Base-by-base conservation (phyloP, 1,140 invertebrate genomes). In the Dendrolimus kikuchii region DNA sequence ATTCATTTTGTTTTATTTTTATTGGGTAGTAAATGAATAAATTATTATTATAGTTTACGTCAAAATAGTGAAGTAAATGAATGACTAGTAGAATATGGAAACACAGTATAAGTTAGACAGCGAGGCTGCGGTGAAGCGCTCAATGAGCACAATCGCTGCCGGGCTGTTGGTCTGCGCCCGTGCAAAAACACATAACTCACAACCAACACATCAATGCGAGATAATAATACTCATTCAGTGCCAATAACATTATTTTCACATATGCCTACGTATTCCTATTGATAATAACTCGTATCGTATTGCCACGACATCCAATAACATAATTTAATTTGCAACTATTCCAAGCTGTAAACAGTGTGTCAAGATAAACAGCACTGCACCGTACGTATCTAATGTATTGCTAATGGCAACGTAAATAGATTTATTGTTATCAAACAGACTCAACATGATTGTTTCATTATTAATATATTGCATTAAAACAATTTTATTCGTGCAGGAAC, bases 211-310 rank as follows among this genome's bases (percentile, higher is more conserved):
- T 66, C 59, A 60, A 71, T 67, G 59, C 52, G 60, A 57, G 66
- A 80, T 80, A 77, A 71, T 68, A 62, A 57, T 56, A 46, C 60
- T 67, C 71, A 75, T 68, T 75, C 65, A 75, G 60, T 64, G 61
- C 66, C 67, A 68, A 68, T 59, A 53, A 60, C 62, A 65, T 68
- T 68, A 62, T 68, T 71, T 67, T 58, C 60, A 52, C 57, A 65
- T 64, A 50, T 7, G n/a, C 9, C 8, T n/a, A 49, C 9, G 36
- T 37, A 46, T 46, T 38, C 38, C 36, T 46, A 46, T 46, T 38
- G 38, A 38, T 36, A 23, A 23, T 23, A 23, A 3, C 23, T 23
- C 23, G 23, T 23, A 23, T 23, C 23, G 23, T 23, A 23, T 23
- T 23, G 23, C 23, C 23, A 23, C 23, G 3, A 3, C 23, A 23